A percentile compares a stretch with the other conserved stretches of the same genome.
Conservation (phyloP, 2,797 vertebrate species). For the Hippopotamyrus pictus region DNA sequence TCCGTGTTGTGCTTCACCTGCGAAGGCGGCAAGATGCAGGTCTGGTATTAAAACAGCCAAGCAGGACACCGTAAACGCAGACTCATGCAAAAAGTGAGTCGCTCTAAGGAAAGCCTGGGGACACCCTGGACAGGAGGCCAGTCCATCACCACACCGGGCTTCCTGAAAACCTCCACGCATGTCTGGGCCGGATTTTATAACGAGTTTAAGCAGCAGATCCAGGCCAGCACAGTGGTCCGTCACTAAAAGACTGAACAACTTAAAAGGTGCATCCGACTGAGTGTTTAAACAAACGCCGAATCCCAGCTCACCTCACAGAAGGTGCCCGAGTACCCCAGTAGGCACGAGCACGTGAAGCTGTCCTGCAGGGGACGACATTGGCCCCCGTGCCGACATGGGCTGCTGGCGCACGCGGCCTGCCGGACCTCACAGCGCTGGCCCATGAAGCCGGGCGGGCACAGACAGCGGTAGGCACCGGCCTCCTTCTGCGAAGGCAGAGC, state of each 20-base stretch:
- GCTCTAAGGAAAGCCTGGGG: not conserved
- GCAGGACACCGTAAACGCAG: not conserved
- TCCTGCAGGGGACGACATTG: constrained; percentile 67
- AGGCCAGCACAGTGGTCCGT: not conserved
- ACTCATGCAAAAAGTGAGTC: not conserved
- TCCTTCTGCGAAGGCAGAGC: constrained; percentile 57
- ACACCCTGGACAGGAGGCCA: not conserved
- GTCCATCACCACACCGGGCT: not conserved
- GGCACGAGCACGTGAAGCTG: constrained; percentile 79
- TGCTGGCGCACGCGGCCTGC: constrained; percentile 69
- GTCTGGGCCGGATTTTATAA: not conserved
- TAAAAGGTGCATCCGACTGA: not conserved
- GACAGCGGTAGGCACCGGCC: constrained; percentile 68
- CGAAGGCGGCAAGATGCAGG: not conserved
- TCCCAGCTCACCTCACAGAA: constrained; percentile 80
- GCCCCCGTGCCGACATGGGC: constrained; percentile 77
- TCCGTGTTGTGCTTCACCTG: constrained; percentile 58
- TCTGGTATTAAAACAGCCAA: not conserved
- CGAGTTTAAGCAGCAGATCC: not conserved
- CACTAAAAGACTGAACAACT: not conserved
- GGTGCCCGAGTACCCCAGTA: constrained; percentile 66
- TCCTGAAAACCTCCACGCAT: not conserved
- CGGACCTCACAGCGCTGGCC: constrained; percentile 80
- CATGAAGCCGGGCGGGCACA: constrained; percentile 72
- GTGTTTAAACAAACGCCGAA: not conserved